phyloP scores from a whole-genome alignment of 2,113 vertebrate species.

The Myanophis thanlyinensis region DNA sequence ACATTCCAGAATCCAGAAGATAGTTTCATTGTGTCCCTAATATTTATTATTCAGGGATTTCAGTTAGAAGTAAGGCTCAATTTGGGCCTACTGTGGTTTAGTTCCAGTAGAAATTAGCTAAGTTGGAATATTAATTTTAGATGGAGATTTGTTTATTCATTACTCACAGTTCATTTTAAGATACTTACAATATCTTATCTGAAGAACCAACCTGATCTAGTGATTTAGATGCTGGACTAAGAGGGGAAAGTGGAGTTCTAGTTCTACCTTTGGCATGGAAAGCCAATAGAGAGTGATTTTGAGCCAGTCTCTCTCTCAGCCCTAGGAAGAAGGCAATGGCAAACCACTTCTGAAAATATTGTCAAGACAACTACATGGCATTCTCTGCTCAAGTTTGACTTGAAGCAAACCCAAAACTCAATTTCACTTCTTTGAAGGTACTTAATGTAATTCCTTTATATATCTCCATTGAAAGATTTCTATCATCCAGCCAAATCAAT shows the following conservation, averaged over 20 bases:
- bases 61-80: background rate
- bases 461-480: background rate
- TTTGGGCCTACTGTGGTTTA: background rate
- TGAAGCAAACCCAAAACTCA: background rate
- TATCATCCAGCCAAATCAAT: background rate
- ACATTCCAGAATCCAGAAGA: background rate
- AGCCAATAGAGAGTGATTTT: background rate
- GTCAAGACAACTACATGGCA: background rate
- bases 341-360: background rate
- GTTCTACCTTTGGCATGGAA: background rate
- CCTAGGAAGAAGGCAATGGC: background rate
- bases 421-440: background rate
- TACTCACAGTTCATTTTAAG: background rate
- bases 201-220: background rate
- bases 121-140: background rate
- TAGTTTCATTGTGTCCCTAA: background rate
- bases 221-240: background rate
- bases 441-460: background rate
- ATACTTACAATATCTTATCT: background rate
- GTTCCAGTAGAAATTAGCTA: background rate
- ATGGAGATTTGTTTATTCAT: background rate
- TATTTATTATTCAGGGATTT: background rate
- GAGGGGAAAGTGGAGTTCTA: background rate
- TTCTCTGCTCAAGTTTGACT: background rate
- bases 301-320: background rate